Percentiles rank a stretch among this genome's conserved stretches.
These are phyloP conservation scores for Ctenopoma multispine DNA, from an alignment of 2,797 vertebrate genomes.

Conservation along the genomic window DNA sequence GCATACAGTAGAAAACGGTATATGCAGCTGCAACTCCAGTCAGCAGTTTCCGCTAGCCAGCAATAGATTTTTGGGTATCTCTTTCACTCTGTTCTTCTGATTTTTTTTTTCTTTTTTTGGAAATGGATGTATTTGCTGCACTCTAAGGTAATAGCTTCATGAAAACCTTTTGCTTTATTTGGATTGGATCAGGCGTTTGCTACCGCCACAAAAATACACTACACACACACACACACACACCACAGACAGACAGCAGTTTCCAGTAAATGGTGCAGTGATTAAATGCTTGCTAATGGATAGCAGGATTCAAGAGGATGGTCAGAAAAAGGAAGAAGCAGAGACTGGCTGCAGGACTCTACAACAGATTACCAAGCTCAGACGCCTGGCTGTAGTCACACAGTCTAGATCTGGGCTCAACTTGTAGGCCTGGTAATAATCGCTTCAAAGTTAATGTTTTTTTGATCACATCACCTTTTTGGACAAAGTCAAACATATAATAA, in stretches of 20 bases:
- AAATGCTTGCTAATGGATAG: conserved; percentile 82
- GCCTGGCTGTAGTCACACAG: conserved; percentile 41
- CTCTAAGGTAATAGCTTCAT: neutral
- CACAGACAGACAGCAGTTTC: conserved; percentile 67
- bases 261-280: conserved; percentile 80
- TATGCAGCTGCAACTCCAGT: conserved; percentile 59
- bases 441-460: neutral
- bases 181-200: neutral
- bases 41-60: conserved; percentile 52
- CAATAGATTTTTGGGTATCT: conserved; percentile 49
- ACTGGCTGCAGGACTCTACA: conserved; percentile 38
- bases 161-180: neutral
- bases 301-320: conserved; percentile 50
- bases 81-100: conserved; percentile 33
- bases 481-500: neutral
- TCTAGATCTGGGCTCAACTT: conserved; percentile 46
- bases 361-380: conserved; percentile 38
- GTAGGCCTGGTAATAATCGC: conserved; percentile 12
- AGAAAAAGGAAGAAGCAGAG: conserved; percentile 60
- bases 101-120: conserved; percentile 36
- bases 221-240: conserved; percentile 10
- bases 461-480: neutral
- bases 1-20: conserved; percentile 45
- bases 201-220: conserved; percentile 6
- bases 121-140: neutral